Evolutionary conservation across 2,888 invertebrate species (phyloP).

Genomic region (Lasius platythorax): DNA sequence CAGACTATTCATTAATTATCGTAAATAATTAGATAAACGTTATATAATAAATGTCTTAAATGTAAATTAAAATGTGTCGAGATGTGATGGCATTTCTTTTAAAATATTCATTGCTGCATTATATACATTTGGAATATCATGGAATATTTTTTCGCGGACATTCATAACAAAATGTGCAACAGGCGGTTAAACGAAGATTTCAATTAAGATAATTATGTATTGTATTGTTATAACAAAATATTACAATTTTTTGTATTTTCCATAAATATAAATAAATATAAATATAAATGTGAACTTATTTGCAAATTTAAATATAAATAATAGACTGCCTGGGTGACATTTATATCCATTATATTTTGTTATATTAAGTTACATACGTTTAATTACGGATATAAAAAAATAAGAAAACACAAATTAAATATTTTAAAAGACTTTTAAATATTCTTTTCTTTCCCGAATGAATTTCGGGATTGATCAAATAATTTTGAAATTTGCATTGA

Average conservation of each 20-base stretch:
- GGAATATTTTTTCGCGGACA: background rate
- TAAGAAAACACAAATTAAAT: background rate
- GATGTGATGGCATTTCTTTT: background rate
- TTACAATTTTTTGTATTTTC: background rate
- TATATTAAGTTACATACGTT: background rate
- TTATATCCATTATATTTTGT: too few relatives aligned
- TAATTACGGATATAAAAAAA: background rate
- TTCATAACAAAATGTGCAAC: background rate
- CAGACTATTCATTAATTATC: background rate
- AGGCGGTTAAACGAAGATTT: background rate
- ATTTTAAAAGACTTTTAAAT: background rate
- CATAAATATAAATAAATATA: background rate
- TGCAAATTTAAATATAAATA: background rate
- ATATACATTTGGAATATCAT: background rate
- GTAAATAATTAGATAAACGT: constrained; percentile 26
- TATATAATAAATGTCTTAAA: background rate
- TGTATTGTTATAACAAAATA: background rate
- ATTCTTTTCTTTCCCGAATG: background rate
- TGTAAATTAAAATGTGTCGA: background rate
- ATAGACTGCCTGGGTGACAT: too few relatives aligned
- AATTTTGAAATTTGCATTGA: background rate
- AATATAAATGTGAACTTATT: background rate
- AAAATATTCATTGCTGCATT: background rate
- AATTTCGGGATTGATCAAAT: background rate
- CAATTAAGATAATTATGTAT: constrained; percentile 1